Evolutionary conservation across 2,888 invertebrate species (phyloP), one percentile per base, ranked within the genome.

Genomic region (Harpagoxenus sublaevis): DNA sequence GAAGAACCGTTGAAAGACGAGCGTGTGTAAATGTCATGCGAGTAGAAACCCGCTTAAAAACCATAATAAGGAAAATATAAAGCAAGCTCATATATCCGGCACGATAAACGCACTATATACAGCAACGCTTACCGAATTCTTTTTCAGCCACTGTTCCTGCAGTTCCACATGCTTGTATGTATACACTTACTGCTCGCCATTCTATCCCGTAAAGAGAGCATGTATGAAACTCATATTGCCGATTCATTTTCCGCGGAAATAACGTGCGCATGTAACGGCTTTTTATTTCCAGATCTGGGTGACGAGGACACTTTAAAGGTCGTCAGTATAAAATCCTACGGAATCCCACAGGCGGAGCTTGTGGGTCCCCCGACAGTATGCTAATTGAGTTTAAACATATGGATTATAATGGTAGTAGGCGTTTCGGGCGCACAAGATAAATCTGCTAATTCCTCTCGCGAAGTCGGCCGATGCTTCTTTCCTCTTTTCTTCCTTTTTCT

Each of bases 401-500:
- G 71, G 51, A 74, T 60, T 70, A 83, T 66, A 68, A 84, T 83
- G 60, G 31, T 70, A 48, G 31, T 70, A 48, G 57, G n/a, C 62
- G 39, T 74, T 84, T 63, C 48, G 28, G 31, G 39, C n/a, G 35
- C 53, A 4, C 8, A 63, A 71, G 65, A 84, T 65, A 84, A 84
- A 84, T 84, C 82, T 62, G 23, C 51, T 63, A 55, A 71, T 71
- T 79, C 66, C 73, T 84, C 39, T 74, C 82, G 42, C 73, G 31
- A 71, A 12, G 6, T 18, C 82, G 31, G 18, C 15, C 70, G 78
- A 28, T 31, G 35, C 28, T 66, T 31, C 15, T 48, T 31, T 1
- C 6, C 31, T 66, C 53, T 53, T 45, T n/a, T 53, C 31, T 55
- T 63, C 18, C 48, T 63, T 23, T 60, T 73, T 31, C 35, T 68